Evolutionary conservation across 2,888 invertebrate genomes (phyloP).

Genomic region (Cheilosia impressa): DNA sequence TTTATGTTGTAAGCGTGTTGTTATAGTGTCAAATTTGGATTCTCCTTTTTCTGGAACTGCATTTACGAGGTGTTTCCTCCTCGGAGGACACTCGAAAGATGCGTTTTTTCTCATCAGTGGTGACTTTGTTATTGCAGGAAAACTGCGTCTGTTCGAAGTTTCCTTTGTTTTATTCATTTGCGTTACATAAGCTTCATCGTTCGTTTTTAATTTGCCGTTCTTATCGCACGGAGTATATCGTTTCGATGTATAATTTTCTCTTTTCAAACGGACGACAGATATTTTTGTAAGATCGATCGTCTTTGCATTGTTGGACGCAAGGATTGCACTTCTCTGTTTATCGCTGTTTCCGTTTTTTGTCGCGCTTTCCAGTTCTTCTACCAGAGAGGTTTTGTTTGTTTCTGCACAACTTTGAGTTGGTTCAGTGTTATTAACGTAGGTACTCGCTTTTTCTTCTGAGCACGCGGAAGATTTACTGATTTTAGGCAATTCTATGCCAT

Average conservation of each 20-base stretch:
- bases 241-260: slow-evolving; percentile 48
- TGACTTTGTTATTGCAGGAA: background rate
- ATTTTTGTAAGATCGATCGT: slow-evolving; percentile 56
- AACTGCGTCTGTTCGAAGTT: background rate
- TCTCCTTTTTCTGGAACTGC: slow-evolving; percentile 41
- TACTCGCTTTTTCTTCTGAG: background rate
- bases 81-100: background rate
- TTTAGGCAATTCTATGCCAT: background rate
- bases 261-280: slow-evolving; percentile 65
- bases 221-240: slow-evolving; percentile 8
- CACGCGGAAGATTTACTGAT: background rate
- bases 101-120: background rate
- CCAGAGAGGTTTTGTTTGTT: background rate
- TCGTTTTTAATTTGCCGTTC: background rate
- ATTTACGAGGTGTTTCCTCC: slow-evolving; percentile 24
- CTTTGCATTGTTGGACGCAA: background rate
- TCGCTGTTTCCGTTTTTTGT: slow-evolving; percentile 20
- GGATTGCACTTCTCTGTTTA: background rate
- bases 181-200: background rate
- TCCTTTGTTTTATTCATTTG: background rate
- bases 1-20: slow-evolving; percentile 52
- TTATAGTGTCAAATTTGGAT: slow-evolving; percentile 16
- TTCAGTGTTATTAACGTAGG: background rate
- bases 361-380: background rate
- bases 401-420: background rate